Conservation (phyloP, 2,888 invertebrate species). For the Orchesella flavescens region DNA sequence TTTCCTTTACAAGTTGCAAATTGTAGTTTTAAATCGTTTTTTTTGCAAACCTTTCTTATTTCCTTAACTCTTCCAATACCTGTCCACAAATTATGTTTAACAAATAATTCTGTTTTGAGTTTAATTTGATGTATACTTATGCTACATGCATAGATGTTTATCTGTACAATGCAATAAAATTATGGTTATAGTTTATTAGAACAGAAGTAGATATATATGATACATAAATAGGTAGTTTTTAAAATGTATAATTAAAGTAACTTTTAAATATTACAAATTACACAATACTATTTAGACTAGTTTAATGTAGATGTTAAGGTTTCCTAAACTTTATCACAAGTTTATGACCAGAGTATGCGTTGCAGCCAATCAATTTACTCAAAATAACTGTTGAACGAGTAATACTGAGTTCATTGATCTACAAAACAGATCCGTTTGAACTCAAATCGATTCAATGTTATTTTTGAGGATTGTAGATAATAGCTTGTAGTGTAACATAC, state of each 20-base stretch:
- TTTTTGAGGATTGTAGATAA: conserved; percentile 54
- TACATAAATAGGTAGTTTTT: neutral
- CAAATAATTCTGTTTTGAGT: neutral
- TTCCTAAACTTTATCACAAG: conserved; percentile 35
- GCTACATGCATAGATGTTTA: neutral
- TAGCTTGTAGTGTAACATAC: conserved; percentile 40
- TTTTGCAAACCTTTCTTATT: neutral
- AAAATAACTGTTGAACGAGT: conserved; percentile 46
- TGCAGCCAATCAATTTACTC: conserved; percentile 68
- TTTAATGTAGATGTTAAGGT: conserved; percentile 12
- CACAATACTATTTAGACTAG: neutral
- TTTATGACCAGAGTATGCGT: conserved; percentile 62
- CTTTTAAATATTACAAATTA: neutral
- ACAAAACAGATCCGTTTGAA: neutral
- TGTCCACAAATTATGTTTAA: neutral
- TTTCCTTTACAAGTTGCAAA: neutral
- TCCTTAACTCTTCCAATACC: neutral
- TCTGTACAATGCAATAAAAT: neutral
- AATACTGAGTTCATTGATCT: neutral
- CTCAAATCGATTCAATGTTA: conserved; percentile 18
- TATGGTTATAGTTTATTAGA: neutral
- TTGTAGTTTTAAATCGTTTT: neutral
- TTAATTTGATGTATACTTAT: neutral
- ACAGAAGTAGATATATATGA: no score
- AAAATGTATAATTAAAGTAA: neutral